Evolutionary conservation across 2,888 invertebrate genomes (phyloP).

Genomic region (Iselma pallidipennis): DNA sequence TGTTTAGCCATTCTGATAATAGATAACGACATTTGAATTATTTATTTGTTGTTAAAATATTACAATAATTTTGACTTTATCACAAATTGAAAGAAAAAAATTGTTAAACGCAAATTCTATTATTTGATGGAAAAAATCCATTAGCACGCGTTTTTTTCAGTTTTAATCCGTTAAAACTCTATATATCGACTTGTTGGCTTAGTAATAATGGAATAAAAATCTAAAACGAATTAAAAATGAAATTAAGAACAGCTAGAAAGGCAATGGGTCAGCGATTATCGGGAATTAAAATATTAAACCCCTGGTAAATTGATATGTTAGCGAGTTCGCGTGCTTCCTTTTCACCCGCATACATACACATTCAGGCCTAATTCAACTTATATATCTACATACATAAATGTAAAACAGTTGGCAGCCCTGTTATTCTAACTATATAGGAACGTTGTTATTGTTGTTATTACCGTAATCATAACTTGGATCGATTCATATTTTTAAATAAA

Average conservation of each 20-base stretch:
- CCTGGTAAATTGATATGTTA: slow-evolving; percentile 41
- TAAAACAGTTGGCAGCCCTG: slow-evolving; percentile 1
- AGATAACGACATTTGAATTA: neutral
- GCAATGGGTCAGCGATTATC: slow-evolving; percentile 27
- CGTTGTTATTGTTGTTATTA: neutral
- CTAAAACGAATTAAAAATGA: no score
- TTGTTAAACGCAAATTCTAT: no score
- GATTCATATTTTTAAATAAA: neutral
- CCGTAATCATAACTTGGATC: neutral
- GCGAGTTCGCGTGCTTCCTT: slow-evolving; percentile 17
- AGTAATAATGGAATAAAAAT: no score
- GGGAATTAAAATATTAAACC: slow-evolving; percentile 31
- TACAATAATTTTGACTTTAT: neutral
- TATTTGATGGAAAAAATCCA: no score
- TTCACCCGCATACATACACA: neutral
- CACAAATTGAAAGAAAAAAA: neutral
- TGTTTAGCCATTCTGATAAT: neutral
- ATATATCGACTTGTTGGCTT: no score
- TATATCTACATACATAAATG: neutral
- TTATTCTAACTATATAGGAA: no score
- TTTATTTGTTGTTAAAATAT: neutral
- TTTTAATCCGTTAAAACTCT: no score
- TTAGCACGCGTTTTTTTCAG: no score
- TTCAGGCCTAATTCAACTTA: neutral
- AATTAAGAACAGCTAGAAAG: no score